Evolutionary conservation across 1,140 invertebrate genomes (phyloP).

Genomic region (Campoletis sonorensis): DNA sequence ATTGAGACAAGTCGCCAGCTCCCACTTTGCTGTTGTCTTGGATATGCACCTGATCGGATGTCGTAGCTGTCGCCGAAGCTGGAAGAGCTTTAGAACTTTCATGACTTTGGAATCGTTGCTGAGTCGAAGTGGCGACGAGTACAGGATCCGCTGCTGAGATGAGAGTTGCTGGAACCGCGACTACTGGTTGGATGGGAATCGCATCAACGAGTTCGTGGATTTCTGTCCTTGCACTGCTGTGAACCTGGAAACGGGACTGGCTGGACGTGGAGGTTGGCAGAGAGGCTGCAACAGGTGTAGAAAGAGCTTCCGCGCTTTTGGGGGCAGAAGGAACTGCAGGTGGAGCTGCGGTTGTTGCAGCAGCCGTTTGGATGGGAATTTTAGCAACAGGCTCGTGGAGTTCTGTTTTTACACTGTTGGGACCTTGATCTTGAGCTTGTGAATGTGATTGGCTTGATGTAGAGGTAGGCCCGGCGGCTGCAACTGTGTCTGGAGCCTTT

Average conservation of each 20-base stretch:
- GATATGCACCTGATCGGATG: neutral
- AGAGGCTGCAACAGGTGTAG: neutral
- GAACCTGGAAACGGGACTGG: neutral
- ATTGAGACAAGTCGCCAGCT: neutral
- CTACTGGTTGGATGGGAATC: neutral
- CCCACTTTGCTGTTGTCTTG: neutral
- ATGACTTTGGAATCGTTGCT: neutral
- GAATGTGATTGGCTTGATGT: too few species aligned
- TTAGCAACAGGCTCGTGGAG: neutral
- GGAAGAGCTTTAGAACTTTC: neutral
- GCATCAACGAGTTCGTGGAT: neutral
- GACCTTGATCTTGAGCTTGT: too few species aligned
- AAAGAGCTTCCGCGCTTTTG: neutral
- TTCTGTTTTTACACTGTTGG: neutral
- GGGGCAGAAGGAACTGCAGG: neutral
- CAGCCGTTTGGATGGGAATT: constrained; percentile 19
- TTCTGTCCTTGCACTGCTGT: neutral
- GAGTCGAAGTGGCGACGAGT: too few species aligned
- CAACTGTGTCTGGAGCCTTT: too few species aligned
- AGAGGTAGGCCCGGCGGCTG: too few species aligned
- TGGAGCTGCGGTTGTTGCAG: constrained; percentile 20
- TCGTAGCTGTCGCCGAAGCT: neutral
- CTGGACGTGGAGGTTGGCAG: constrained; percentile 6
- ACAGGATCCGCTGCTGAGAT: neutral
- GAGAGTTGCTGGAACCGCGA: neutral